Evolutionary conservation across 2,797 vertebrate species (phyloP).

Genomic region (Remorina albescens): DNA sequence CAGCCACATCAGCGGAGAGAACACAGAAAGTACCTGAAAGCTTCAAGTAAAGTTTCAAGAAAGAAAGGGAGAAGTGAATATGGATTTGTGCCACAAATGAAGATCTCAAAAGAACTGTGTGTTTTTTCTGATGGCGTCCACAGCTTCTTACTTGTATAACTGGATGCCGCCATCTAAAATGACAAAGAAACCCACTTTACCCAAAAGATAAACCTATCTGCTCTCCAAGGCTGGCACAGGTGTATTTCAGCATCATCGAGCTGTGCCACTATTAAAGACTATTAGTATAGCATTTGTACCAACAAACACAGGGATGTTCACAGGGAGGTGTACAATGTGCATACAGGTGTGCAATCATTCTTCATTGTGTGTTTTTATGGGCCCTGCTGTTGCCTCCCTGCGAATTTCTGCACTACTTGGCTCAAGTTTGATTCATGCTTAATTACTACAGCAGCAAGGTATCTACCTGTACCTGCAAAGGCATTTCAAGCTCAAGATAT

Average conservation of each 20-base stretch:
- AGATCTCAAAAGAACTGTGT: neutral
- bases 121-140: neutral
- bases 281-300: neutral
- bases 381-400: neutral
- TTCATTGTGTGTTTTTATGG: neutral
- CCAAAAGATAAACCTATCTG: neutral
- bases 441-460: neutral
- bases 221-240: neutral
- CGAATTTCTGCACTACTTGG: neutral
- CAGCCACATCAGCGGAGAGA: no score
- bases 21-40: no score
- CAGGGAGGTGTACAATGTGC: neutral
- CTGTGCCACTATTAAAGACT: neutral
- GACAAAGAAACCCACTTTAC: neutral
- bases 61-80: neutral
- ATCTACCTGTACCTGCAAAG: neutral
- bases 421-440: neutral
- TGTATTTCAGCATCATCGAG: constrained; percentile 25
- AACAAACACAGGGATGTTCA: neutral
- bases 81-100: neutral
- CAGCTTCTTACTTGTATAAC: neutral
- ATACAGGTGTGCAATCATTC: neutral
- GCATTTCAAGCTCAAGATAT: neutral
- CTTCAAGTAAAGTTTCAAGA: neutral
- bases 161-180: neutral